Evolutionary conservation across 2,888 invertebrate species (phyloP).

Genomic region (Bhutanitis thaidina): DNA sequence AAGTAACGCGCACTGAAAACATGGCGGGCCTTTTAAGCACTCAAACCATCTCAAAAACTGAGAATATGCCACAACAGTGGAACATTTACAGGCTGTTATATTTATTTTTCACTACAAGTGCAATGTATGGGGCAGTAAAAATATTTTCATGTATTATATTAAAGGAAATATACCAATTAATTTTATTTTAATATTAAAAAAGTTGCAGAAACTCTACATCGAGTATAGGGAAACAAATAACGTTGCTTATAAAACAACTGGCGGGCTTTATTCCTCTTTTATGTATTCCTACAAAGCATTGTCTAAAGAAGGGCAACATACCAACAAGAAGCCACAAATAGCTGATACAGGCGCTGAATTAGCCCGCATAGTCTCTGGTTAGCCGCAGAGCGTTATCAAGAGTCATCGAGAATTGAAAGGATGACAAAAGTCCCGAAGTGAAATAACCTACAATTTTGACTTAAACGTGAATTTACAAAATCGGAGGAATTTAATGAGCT

Average conservation of each 20-base stretch:
- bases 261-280: slow-evolving; percentile 1
- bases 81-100: no score
- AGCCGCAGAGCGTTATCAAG: slow-evolving; percentile 47
- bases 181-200: no score
- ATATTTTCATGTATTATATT: no score
- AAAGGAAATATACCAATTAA: no score
- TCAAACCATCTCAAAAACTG: no score
- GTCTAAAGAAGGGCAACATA: slow-evolving; percentile 10
- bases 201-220: neutral
- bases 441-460: slow-evolving; percentile 3
- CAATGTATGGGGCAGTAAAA: no score
- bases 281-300: slow-evolving; percentile 7
- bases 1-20: no score
- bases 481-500: neutral
- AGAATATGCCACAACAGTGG: no score
- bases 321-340: slow-evolving; percentile 41
- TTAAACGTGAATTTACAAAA: neutral
- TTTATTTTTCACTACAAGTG: no score
- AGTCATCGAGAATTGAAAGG: slow-evolving; percentile 50
- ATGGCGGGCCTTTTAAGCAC: no score
- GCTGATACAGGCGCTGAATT: slow-evolving; percentile 36
- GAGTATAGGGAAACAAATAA: neutral
- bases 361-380: slow-evolving; percentile 29
- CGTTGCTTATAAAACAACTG: slow-evolving; percentile 1
- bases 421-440: slow-evolving; percentile 41